Percentiles rank a stretch among this genome's conserved stretches.
Conservation (phyloP, 2,113 vertebrate genomes). For the Taurulus bubalis region DNA sequence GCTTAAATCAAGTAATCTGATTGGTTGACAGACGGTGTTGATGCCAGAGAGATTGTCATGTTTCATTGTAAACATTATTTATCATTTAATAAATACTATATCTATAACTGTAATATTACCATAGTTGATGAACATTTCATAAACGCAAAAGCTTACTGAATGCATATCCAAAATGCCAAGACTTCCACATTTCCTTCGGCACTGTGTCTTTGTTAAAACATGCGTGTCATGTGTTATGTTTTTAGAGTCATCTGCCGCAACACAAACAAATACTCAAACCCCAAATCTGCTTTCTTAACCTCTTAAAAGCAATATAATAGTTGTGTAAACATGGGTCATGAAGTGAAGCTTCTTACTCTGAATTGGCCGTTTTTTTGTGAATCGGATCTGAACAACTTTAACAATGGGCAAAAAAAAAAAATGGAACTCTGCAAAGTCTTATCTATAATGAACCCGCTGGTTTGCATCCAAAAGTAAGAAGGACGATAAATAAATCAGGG, state of each 20-base stretch:
- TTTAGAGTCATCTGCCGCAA: conserved; percentile 11
- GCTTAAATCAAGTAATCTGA: neutral
- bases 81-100: neutral
- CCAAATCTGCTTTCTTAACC: conserved; percentile 6
- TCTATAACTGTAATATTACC: neutral
- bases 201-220: neutral
- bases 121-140: neutral
- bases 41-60: too few species aligned
- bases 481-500: conserved; percentile 30
- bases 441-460: neutral
- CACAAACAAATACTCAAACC: too few species aligned
- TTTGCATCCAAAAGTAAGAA: conserved; percentile 24
- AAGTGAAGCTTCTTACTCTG: too few species aligned
- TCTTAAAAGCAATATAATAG: neutral
- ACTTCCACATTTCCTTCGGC: neutral
- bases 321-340: conserved; percentile 58
- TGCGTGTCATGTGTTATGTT: neutral
- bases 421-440: neutral
- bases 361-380: conserved; percentile 5
- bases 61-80: too few species aligned
- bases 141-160: neutral
- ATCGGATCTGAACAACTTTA: conserved; percentile 16
- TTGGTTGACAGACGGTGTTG: neutral
- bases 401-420: conserved; percentile 2
- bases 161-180: conserved; percentile 7